Evolutionary conservation across 2,888 invertebrate species (phyloP).

Genomic region (Caenorhabditis japonica): DNA sequence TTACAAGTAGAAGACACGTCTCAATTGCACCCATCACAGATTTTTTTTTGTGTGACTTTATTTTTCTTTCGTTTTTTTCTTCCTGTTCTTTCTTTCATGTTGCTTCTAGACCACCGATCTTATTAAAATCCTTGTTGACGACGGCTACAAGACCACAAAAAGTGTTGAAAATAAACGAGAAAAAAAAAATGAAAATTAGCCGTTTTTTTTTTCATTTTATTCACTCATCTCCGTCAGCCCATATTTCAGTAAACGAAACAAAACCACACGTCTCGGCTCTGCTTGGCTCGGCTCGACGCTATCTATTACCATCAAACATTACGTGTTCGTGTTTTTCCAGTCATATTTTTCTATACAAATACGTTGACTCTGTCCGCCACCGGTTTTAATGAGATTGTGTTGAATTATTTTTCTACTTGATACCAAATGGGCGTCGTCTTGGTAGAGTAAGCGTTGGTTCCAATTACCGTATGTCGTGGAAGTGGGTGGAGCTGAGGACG

Average conservation of each 20-base stretch:
- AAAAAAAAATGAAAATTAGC: conserved; percentile 4
- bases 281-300: background rate
- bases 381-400: conserved; percentile 56
- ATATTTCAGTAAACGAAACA: conserved; percentile 34
- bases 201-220: conserved; percentile 22
- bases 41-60: background rate
- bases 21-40: conserved; percentile 24
- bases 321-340: conserved; percentile 47
- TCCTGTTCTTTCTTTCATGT: conserved; percentile 3
- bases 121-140: conserved; percentile 35
- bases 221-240: conserved; percentile 13
- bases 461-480: conserved; percentile 49
- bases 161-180: background rate
- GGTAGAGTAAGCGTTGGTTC: conserved; percentile 15
- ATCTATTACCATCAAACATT: conserved; percentile 38
- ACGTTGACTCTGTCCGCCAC: conserved; percentile 24
- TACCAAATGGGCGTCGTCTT: conserved; percentile 32
- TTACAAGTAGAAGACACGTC: conserved; percentile 17
- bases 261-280: too few species aligned
- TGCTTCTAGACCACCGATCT: conserved; percentile 2
- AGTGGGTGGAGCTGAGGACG: conserved; percentile 41
- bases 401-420: conserved; percentile 51
- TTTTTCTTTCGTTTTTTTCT: background rate
- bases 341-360: conserved; percentile 49
- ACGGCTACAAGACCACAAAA: conserved; percentile 3